phyloP scores from a whole-genome alignment of 2,888 invertebrate genomes.

The Aporophyla lueneburgensis region DNA sequence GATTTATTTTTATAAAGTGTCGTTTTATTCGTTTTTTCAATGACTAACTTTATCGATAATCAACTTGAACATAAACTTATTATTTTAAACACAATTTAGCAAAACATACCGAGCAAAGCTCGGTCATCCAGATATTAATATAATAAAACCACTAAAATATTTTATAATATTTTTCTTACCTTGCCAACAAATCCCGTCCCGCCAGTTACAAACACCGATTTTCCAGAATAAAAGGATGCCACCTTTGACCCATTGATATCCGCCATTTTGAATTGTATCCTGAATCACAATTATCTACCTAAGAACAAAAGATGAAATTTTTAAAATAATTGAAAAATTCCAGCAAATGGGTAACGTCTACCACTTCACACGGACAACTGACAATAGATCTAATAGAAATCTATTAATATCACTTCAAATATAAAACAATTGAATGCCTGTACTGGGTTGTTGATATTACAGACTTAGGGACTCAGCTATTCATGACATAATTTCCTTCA shows the following conservation, averaged over 20 bases:
- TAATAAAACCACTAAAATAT: too few relatives aligned
- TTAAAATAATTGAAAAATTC: not conserved
- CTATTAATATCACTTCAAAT: conserved; percentile 2
- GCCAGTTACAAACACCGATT: conserved; percentile 72
- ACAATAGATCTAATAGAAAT: conserved; percentile 1
- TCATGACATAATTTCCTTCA: not conserved
- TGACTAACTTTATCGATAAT: too few relatives aligned
- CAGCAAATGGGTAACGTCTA: not conserved
- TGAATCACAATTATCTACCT: not conserved
- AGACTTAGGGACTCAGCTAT: not conserved
- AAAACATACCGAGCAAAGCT: too few relatives aligned
- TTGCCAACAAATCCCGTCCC: conserved; percentile 74
- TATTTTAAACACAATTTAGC: too few relatives aligned
- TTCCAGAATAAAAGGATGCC: conserved; percentile 67
- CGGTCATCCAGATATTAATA: too few relatives aligned
- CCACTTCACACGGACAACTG: not conserved
- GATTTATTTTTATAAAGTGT: too few relatives aligned
- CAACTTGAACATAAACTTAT: too few relatives aligned
- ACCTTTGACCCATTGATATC: conserved; percentile 42
- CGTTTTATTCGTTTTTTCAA: too few relatives aligned
- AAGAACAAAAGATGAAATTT: not conserved
- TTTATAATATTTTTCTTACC: conserved; percentile 60
- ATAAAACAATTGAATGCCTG: not conserved
- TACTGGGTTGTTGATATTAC: not conserved
- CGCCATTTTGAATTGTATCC: conserved; percentile 36